Evolutionary conservation across 35 echinoderm and acorn worm genomes (phyloP).

Genomic region (Apostichopus parvimensis): DNA sequence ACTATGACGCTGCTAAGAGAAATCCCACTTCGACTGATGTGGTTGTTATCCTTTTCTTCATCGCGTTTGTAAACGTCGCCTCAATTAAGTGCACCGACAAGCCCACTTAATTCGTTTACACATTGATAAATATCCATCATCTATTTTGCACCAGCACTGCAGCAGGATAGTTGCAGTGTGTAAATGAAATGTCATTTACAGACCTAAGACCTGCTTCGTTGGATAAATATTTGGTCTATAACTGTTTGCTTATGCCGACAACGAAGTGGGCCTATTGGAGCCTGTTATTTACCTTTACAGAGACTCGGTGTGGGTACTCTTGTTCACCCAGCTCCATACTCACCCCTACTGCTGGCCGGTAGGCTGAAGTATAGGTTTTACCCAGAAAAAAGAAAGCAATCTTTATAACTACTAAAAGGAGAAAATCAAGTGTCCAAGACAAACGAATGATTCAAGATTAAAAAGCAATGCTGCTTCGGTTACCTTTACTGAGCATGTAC

Average conservation of each 20-base stretch:
- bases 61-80: not conserved
- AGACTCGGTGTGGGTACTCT: not conserved
- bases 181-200: conserved; percentile 54
- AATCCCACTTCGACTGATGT: not conserved
- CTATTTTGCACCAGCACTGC: conserved; percentile 2
- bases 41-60: not conserved
- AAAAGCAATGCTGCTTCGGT: conserved; percentile 51
- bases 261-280: conserved; percentile 41
- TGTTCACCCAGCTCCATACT: not conserved
- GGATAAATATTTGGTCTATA: conserved; percentile 54
- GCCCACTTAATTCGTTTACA: not conserved
- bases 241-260: conserved; percentile 34
- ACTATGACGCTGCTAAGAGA: not conserved
- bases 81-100: not conserved
- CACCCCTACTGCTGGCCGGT: not conserved
- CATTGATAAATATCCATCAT: conserved; percentile 14
- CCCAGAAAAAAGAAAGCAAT: not conserved
- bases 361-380: not conserved
- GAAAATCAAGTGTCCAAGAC: conserved; percentile 35
- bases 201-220: conserved; percentile 20
- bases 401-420: not conserved
- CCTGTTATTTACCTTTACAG: conserved; percentile 31
- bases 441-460: conserved; percentile 45
- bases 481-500: conserved; percentile 43
- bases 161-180: conserved; percentile 5